Conservation (phyloP, 2,113 vertebrate species). For the Antechinus flavipes region DNA sequence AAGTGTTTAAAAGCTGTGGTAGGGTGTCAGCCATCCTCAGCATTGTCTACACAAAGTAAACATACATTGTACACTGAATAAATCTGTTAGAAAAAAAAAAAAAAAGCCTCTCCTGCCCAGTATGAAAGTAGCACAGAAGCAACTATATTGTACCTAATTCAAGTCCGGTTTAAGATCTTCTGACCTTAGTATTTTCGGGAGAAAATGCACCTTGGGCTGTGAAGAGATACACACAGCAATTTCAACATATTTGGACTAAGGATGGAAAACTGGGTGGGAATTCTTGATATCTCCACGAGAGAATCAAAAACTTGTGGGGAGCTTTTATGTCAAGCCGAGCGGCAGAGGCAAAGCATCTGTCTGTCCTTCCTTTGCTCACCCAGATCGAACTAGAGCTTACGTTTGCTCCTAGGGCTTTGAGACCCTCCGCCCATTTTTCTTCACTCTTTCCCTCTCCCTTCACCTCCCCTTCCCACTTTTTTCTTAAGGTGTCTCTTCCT, state of each 20-base stretch:
- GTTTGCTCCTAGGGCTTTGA: neutral
- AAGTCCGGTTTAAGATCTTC: neutral
- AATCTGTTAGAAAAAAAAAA: neutral
- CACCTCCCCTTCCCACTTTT: neutral
- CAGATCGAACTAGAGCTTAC: neutral
- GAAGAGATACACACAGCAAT: neutral
- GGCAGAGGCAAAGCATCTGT: neutral
- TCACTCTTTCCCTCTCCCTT: neutral
- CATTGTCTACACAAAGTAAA: neutral
- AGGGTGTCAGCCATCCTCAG: neutral
- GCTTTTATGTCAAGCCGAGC: neutral
- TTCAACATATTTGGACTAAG: neutral
- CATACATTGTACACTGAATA: neutral
- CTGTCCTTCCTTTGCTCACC: neutral
- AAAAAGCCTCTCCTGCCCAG: neutral
- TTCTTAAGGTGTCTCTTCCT: neutral
- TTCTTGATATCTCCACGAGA: neutral
- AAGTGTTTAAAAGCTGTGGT: neutral
- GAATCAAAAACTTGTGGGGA: conserved; percentile 30
- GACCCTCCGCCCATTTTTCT: neutral
- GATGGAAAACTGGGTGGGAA: neutral
- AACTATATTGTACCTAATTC: neutral
- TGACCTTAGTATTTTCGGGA: neutral
- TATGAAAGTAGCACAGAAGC: neutral
- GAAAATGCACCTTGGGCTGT: neutral